Base-by-base conservation (phyloP, 2,888 invertebrate genomes). In the Copidosoma aretas region DNA sequence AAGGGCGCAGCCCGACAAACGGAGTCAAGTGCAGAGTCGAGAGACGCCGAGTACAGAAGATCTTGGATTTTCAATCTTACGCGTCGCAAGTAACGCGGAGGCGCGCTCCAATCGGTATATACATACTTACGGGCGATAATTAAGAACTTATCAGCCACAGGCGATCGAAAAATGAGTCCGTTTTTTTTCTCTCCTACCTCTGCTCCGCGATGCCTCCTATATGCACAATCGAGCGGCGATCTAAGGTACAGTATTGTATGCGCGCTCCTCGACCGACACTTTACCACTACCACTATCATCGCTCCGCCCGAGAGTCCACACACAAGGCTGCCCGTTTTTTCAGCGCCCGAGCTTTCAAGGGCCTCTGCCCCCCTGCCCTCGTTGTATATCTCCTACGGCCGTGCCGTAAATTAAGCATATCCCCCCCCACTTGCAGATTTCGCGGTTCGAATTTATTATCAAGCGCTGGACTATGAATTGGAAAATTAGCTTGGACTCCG, bases 1-100 rank as follows among this genome's bases (percentile, higher is more conserved):
- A 17, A 46, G 43, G 17, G 17, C 43, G 43, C 17, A 46, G 24
- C 17, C 0, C 19, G 19, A n/a, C 19, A 70, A 67, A 53, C 19
- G 17, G 32, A 67, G 70, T 60, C 70, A 70, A 70, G 67, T 67
- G 66, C 60, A 56, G 59, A 15, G 54, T 65, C 65, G 62, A 65
- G 65, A 65, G 22, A 65, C 53, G 51, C 56, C 24, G 24, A 19
- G 21, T 64, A 67, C 64, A 67, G 64, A 67, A 70, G 61, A 67
- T 60, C 51, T 54, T 21, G 49, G n/a, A 61, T 61, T 67, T 67
- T 64, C 68, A 64, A 68, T 51, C 32, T 32, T 32, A 32, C 51
- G 57, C 56, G 14, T 32, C 17, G 21, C 25, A 17, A 15, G 10
- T 5, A n/a, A 24, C 17, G 12, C 10, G 51, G 19, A 57, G 49